phyloP scores from a whole-genome alignment of 2,797 vertebrate genomes.

The Sebastes cheni region DNA sequence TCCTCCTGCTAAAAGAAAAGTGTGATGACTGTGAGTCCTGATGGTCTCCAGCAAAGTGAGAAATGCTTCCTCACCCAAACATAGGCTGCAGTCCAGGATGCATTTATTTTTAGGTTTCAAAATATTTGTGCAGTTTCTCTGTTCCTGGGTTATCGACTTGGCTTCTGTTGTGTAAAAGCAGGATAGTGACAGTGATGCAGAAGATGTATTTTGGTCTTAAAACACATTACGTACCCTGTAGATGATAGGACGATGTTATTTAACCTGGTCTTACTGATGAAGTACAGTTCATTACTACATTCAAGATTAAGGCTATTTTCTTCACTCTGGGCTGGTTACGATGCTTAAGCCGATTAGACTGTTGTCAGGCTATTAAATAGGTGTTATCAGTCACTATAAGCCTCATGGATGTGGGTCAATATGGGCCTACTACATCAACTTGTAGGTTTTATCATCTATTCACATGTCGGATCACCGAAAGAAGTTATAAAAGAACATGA shows the following conservation, averaged over 20 bases:
- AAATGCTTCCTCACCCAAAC: slow-evolving; percentile 52
- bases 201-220: background rate
- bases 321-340: background rate
- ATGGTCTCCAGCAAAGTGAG: slow-evolving; percentile 54
- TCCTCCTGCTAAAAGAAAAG: slow-evolving; percentile 8
- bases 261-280: background rate
- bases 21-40: slow-evolving; percentile 43
- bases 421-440: too few species aligned
- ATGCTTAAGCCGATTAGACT: too few species aligned
- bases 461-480: too few species aligned
- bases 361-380: too few species aligned
- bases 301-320: background rate
- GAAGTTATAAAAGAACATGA: too few species aligned
- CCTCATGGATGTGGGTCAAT: too few species aligned
- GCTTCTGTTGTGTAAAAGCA: slow-evolving; percentile 22
- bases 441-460: too few species aligned
- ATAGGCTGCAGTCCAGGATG: slow-evolving; percentile 50
- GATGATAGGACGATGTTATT: background rate
- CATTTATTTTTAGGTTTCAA: slow-evolving; percentile 58
- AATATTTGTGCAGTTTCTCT: slow-evolving; percentile 46
- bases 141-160: slow-evolving; percentile 16
- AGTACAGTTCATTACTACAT: background rate
- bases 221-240: background rate
- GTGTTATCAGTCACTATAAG: background rate
- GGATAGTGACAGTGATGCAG: slow-evolving; percentile 1